These are phyloP conservation scores for Hypocryptadius cinnamomeus DNA, from an alignment of 2,113 vertebrate species.

Conservation along the genomic window DNA sequence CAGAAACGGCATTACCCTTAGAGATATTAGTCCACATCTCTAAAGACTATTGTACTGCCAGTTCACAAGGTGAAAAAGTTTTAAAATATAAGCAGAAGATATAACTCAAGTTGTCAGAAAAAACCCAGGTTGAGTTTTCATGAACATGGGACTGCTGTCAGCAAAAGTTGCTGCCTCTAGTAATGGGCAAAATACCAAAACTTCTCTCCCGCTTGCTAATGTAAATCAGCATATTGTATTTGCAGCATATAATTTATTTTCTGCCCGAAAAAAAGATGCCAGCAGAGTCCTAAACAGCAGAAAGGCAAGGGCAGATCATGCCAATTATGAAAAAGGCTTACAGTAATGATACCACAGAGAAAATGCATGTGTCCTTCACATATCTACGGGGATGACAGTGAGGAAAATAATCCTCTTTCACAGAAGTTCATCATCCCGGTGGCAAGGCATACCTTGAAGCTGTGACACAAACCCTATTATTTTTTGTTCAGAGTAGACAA, in stretches of 20 bases:
- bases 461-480: neutral
- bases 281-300: neutral
- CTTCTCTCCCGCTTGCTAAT: neutral
- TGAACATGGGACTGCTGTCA: neutral
- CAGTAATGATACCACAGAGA: neutral
- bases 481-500: neutral
- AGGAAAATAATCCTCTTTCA: neutral
- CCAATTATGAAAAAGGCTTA: neutral
- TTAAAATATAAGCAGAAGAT: neutral
- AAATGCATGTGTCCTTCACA: neutral
- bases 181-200: neutral
- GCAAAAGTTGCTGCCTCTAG: neutral
- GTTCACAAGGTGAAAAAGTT: neutral
- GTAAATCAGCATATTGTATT: neutral
- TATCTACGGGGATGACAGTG: neutral
- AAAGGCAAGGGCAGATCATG: neutral
- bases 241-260: neutral
- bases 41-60: neutral
- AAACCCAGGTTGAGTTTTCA: neutral
- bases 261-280: neutral
- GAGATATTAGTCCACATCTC: neutral
- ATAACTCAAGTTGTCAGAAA: neutral
- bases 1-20: neutral
- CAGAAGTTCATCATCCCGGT: neutral
- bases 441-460: neutral